A percentile compares a stretch with the other conserved stretches of the same genome.
phyloP scores from a whole-genome alignment of 2,797 vertebrate species.

The Myripristis murdjan region DNA sequence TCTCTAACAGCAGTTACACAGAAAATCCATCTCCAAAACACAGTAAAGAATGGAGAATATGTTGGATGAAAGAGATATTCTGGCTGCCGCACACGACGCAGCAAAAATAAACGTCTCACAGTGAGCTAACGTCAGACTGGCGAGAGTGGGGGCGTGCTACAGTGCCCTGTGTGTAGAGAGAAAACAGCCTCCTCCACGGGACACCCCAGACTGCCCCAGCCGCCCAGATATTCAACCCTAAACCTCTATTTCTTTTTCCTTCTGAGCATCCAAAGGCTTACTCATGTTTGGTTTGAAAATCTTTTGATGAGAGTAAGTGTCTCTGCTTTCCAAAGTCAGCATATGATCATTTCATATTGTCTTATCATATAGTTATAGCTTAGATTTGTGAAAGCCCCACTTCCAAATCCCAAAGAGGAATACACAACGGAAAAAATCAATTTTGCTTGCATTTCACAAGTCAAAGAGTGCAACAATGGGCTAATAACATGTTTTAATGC shows the following conservation, averaged over 20 bases:
- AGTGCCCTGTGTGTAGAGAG: slow-evolving; percentile 88
- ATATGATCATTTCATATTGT: slow-evolving; percentile 35
- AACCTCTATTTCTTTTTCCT: slow-evolving; percentile 88
- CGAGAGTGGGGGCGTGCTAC: slow-evolving; percentile 79
- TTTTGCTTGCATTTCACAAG: no score
- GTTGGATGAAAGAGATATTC: slow-evolving; percentile 56
- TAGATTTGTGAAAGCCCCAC: neutral
- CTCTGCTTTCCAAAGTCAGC: slow-evolving; percentile 56
- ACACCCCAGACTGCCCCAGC: slow-evolving; percentile 82
- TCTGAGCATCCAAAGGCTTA: slow-evolving; percentile 86
- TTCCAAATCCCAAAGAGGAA: neutral
- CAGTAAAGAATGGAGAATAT: slow-evolving; percentile 18
- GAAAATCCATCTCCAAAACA: slow-evolving; percentile 18
- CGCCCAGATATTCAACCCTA: slow-evolving; percentile 88
- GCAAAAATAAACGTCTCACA: slow-evolving; percentile 84
- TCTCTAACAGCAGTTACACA: slow-evolving; percentile 1
- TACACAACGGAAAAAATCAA: neutral
- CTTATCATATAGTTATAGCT: slow-evolving; percentile 30
- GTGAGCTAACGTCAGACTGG: slow-evolving; percentile 83
- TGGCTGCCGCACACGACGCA: slow-evolving; percentile 80
- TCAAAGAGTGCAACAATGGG: no score
- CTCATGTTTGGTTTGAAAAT: slow-evolving; percentile 89
- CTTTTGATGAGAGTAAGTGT: slow-evolving; percentile 87
- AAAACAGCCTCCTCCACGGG: slow-evolving; percentile 93
- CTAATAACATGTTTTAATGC: no score